These are phyloP conservation scores for Phaedon cochleariae DNA, from an alignment of 2,888 invertebrate genomes.

Conservation along the genomic window DNA sequence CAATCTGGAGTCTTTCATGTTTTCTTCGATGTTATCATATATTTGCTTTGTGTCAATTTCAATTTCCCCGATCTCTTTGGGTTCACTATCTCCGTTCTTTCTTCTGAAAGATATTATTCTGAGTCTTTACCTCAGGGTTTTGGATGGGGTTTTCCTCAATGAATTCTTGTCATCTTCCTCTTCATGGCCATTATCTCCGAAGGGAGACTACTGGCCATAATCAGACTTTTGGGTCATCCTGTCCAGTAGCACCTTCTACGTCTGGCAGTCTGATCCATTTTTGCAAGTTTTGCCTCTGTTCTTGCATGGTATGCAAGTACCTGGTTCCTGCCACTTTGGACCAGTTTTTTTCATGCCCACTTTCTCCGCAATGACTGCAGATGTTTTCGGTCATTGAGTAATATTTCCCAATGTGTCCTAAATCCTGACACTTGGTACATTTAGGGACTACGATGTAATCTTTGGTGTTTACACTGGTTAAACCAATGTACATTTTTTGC, in stretches of 20 bases:
- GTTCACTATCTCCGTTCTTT: slow-evolving; percentile 1
- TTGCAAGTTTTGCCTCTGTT: not conserved
- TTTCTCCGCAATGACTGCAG: slow-evolving; percentile 14
- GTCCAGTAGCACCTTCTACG: not conserved
- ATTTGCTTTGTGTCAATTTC: not conserved
- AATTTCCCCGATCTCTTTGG: not conserved
- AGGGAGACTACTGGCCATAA: too few relatives aligned
- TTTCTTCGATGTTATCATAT: not conserved
- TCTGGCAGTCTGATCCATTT: not conserved
- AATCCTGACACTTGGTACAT: slow-evolving; percentile 3
- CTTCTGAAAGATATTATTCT: not conserved
- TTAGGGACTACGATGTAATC: slow-evolving; percentile 19
- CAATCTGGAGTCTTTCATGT: slow-evolving; percentile 22
- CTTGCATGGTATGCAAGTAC: slow-evolving; percentile 13
- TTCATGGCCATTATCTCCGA: too few relatives aligned
- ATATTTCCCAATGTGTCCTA: slow-evolving; percentile 9
- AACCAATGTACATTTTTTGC: slow-evolving; percentile 4
- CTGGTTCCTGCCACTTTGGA: not conserved
- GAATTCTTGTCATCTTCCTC: too few relatives aligned
- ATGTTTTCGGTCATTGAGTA: not conserved
- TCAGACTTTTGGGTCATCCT: not conserved
- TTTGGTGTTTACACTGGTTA: not conserved
- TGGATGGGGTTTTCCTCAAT: too few relatives aligned
- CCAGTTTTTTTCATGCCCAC: slow-evolving; percentile 4
- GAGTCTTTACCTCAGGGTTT: slow-evolving; percentile 3